Base-by-base conservation (phyloP, 2,113 vertebrate genomes). In the Psittacula cyanocephala region DNA sequence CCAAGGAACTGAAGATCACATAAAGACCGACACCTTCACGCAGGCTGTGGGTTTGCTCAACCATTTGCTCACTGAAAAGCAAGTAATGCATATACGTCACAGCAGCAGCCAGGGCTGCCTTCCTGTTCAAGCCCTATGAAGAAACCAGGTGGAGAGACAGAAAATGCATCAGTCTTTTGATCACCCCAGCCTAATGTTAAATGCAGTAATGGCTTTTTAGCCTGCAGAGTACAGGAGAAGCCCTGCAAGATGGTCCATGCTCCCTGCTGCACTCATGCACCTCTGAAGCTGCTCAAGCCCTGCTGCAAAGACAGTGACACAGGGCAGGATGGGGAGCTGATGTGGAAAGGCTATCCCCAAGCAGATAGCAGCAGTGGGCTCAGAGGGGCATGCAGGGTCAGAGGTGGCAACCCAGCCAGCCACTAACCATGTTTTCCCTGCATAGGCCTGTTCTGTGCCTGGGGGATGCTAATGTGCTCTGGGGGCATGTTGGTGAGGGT, bases 271-370 rank as follows among this genome's bases (percentile, higher is more conserved):
- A 17, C 28, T 50, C 65, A 7, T 2, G 7, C 4, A 3, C 46
- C 41, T 7, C 29, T 2, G 11, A 31, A 47, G 63, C 70, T 23
- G 24, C 35, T 55, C 37, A 4, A 50, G 43, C 43, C 67, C 60
- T 59, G 35, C 77, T 62, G 43, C n/a, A 31, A n/a, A 39, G 76
- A 52, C 79, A 57, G 65, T 31, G 37, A 35, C 28, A 29, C 0
- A 3, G 46, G 22, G 27, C 50, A 49, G 77, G 20, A 37, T 1
- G 3, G 20, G 20, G 16, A 69, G 6, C 17, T 39, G 62, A 28
- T 0, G 0, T 44, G 41, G 31, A 46, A 17, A 64, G 23, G 52
- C 41, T 0, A 27, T 13, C 22, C 14, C 17, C 4, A 0, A 67
- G 74, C 2, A 3, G 37, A 62, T 55, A 62, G 35, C 5, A 8